Conservation (phyloP, 2,888 invertebrate genomes). For the Alviniconcha strummeri region DNA sequence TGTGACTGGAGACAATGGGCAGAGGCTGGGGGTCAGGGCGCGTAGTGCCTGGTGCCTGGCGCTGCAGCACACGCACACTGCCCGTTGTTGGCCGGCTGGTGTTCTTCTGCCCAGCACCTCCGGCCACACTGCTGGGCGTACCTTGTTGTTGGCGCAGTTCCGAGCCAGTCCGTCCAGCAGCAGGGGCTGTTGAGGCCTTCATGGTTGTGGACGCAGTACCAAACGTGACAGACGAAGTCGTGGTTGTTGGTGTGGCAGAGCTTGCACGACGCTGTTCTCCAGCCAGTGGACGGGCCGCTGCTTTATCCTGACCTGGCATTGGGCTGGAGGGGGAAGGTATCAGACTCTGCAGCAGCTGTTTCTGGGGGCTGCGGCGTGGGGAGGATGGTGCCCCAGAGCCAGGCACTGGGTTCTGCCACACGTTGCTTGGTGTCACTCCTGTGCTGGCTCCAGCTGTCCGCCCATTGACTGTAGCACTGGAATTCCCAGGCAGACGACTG, state of each 20-base stretch:
- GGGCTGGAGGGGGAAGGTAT: slow-evolving; percentile 19
- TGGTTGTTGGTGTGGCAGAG: slow-evolving; percentile 40
- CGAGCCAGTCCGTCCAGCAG: neutral
- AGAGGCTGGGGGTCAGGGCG: slow-evolving; percentile 59
- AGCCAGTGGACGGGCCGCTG: slow-evolving; percentile 64
- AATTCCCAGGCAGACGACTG: slow-evolving; percentile 26
- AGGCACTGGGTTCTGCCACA: slow-evolving; percentile 45
- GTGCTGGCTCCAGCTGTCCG: neutral
- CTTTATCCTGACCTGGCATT: slow-evolving; percentile 48
- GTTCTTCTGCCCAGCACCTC: slow-evolving; percentile 21
- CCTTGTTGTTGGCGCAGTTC: slow-evolving; percentile 7
- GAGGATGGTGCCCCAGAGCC: slow-evolving; percentile 44
- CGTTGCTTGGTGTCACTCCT: slow-evolving; percentile 31
- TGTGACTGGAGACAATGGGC: slow-evolving; percentile 58
- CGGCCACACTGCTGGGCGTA: slow-evolving; percentile 29
- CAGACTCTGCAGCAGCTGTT: slow-evolving; percentile 44
- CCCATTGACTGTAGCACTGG: slow-evolving; percentile 17
- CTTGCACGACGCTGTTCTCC: slow-evolving; percentile 45
- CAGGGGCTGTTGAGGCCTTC: neutral
- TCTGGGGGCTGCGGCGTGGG: slow-evolving; percentile 50
- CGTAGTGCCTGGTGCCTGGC: slow-evolving; percentile 7
- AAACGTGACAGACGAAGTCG: slow-evolving; percentile 29
- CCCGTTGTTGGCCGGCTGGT: slow-evolving; percentile 18
- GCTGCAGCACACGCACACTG: slow-evolving; percentile 33
- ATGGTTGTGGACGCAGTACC: slow-evolving; percentile 6